Percentiles rank a stretch among this genome's conserved stretches.
phyloP scores from a whole-genome alignment of 1,140 invertebrate genomes.

The Aphidius ervi region DNA sequence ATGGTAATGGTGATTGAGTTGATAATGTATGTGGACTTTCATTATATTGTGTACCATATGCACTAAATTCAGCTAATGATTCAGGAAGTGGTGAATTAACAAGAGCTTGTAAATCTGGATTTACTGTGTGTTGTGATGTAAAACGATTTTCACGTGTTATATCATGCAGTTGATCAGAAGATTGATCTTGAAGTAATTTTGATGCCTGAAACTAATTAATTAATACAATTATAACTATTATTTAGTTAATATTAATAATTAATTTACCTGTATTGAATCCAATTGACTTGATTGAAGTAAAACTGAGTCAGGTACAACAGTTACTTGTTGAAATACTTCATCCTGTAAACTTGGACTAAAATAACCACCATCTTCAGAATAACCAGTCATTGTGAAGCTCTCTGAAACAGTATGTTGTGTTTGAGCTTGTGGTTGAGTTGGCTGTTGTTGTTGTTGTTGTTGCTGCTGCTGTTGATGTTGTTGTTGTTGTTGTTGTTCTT shows the following conservation, averaged over 20 bases:
- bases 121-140: constrained; percentile 61
- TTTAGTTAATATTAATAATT: not conserved
- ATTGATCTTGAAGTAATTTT: constrained; percentile 58
- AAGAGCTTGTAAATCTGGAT: constrained; percentile 68
- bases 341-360: constrained; percentile 70
- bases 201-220: constrained; percentile 53
- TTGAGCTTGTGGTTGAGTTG: constrained; percentile 42
- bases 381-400: constrained; percentile 59
- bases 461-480: constrained; percentile 45
- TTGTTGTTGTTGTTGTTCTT: constrained; percentile 51
- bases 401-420: constrained; percentile 57
- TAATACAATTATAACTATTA: not conserved
- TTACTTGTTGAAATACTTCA: constrained; percentile 73
- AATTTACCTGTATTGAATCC: constrained; percentile 52
- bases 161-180: constrained; percentile 63
- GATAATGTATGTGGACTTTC: constrained; percentile 55
- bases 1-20: constrained; percentile 60
- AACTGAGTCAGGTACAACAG: constrained; percentile 61
- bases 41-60: constrained; percentile 57
- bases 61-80: constrained; percentile 75
- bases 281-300: constrained; percentile 67
- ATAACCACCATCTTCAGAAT: constrained; percentile 66
- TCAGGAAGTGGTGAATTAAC: constrained; percentile 72
- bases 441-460: constrained; percentile 50
- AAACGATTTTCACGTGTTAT: constrained; percentile 63